A percentile compares a stretch with the other conserved stretches of the same genome.
phyloP scores from a whole-genome alignment of 2,888 invertebrate species.

The Pterostichus niger region DNA sequence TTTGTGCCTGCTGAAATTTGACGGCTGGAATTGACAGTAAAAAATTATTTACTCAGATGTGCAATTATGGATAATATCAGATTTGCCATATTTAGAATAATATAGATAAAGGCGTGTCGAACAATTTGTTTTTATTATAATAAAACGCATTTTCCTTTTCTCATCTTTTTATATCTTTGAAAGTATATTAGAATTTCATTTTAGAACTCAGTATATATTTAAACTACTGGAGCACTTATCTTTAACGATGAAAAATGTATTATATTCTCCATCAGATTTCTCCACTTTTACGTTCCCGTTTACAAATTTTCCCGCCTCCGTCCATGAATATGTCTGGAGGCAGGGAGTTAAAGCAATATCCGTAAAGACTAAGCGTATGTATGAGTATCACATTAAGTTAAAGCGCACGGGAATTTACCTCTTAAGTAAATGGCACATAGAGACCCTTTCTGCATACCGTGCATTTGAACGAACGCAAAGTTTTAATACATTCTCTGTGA shows the following conservation, averaged over 20 bases:
- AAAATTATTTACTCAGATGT: too few species aligned
- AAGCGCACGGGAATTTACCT: conserved; percentile 25
- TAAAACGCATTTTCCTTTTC: too few species aligned
- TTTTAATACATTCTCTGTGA: conserved; percentile 23
- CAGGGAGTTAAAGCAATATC: conserved; percentile 15
- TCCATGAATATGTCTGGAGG: conserved; percentile 26
- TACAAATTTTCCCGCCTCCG: conserved; percentile 3
- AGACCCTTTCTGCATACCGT: background rate
- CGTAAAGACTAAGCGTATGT: conserved; percentile 24
- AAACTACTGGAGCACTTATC: conserved; percentile 10
- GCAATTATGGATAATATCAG: too few species aligned
- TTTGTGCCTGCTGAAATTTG: too few species aligned
- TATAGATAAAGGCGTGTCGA: too few species aligned
- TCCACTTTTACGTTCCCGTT: background rate
- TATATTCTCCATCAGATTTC: background rate
- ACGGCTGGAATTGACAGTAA: too few species aligned
- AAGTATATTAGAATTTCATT: background rate
- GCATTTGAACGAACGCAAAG: conserved; percentile 18
- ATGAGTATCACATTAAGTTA: conserved; percentile 33
- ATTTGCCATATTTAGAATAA: too few species aligned
- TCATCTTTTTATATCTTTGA: too few species aligned
- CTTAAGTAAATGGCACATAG: conserved; percentile 33
- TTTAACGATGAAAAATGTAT: conserved; percentile 19
- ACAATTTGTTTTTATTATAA: too few species aligned
- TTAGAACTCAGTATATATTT: background rate